These are phyloP conservation scores for Semotilus atromaculatus DNA, from an alignment of 2,797 vertebrate species.

Conservation along the genomic window DNA sequence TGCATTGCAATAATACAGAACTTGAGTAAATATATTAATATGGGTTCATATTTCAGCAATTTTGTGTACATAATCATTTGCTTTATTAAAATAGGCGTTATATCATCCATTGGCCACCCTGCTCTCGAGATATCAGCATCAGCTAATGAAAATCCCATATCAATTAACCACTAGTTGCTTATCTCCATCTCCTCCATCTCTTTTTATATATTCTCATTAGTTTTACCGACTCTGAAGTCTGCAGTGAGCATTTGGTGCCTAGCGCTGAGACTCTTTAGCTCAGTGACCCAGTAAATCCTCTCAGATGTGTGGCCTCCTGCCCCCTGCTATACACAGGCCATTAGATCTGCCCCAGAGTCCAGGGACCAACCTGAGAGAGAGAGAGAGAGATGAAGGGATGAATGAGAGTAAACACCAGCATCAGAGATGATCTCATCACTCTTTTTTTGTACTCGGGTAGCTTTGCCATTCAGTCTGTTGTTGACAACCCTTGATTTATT, in stretches of 20 bases:
- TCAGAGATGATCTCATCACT: conserved; percentile 29
- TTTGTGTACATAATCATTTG: not conserved
- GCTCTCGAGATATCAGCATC: not conserved
- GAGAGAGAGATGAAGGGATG: conserved; percentile 18
- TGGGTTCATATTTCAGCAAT: not conserved
- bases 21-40: not conserved
- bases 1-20: not conserved
- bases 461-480: not conserved
- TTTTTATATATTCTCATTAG: conserved; percentile 9
- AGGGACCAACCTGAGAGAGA: conserved; percentile 17
- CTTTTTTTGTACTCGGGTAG: not conserved
- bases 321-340: conserved; percentile 26
- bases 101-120: not conserved
- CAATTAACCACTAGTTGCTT: not conserved
- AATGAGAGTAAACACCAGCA: conserved; percentile 17
- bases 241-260: conserved; percentile 11
- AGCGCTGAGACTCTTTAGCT: conserved; percentile 52
- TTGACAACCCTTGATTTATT: not conserved
- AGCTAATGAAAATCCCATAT: conserved; percentile 1
- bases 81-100: not conserved
- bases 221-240: conserved; percentile 8
- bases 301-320: conserved; percentile 41
- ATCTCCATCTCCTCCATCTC: conserved; percentile 11
- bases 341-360: conserved; percentile 33
- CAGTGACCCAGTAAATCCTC: conserved; percentile 54